These are phyloP conservation scores for Chlorops oryzae DNA, from an alignment of 1,140 invertebrate genomes.

Conservation along the genomic window DNA sequence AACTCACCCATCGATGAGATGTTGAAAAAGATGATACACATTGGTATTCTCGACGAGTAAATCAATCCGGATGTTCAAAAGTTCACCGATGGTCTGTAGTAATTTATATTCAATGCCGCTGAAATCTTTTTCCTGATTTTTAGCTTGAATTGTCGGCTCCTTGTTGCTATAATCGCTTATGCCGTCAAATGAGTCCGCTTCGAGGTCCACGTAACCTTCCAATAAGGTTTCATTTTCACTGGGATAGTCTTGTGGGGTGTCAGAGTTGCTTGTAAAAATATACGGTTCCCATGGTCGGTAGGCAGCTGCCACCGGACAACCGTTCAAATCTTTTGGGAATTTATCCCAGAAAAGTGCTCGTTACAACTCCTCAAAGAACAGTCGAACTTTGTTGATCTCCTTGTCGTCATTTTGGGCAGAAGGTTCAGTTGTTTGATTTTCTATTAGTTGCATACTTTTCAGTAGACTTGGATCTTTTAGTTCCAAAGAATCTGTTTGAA, in stretches of 20 bases:
- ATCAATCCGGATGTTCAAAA: constrained; percentile 31
- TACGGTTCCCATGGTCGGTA: constrained; percentile 42
- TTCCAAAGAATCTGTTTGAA: too few relatives aligned
- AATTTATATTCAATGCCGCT: constrained; percentile 37
- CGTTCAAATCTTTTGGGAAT: constrained; percentile 35
- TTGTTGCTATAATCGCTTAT: too few relatives aligned
- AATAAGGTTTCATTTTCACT: too few relatives aligned
- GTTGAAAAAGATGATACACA: constrained; percentile 38
- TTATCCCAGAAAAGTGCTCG: constrained; percentile 32
- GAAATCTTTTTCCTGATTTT: too few relatives aligned
- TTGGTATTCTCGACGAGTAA: constrained; percentile 35
- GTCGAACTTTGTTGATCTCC: too few relatives aligned
- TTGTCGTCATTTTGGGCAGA: too few relatives aligned
- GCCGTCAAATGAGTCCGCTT: constrained; percentile 2
- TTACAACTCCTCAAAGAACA: constrained; percentile 23
- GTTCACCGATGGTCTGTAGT: constrained; percentile 36
- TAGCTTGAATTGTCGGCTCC: too few relatives aligned
- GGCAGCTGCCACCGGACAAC: constrained; percentile 33
- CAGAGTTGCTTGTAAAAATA: too few relatives aligned
- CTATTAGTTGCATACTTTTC: background rate
- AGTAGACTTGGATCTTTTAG: background rate
- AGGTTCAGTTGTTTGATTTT: background rate
- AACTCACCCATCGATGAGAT: constrained; percentile 36
- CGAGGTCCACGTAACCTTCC: constrained; percentile 6
- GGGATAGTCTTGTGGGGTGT: too few relatives aligned